Base-by-base conservation (phyloP, 2,888 invertebrate species). In the Neoaliturus tenellus region DNA sequence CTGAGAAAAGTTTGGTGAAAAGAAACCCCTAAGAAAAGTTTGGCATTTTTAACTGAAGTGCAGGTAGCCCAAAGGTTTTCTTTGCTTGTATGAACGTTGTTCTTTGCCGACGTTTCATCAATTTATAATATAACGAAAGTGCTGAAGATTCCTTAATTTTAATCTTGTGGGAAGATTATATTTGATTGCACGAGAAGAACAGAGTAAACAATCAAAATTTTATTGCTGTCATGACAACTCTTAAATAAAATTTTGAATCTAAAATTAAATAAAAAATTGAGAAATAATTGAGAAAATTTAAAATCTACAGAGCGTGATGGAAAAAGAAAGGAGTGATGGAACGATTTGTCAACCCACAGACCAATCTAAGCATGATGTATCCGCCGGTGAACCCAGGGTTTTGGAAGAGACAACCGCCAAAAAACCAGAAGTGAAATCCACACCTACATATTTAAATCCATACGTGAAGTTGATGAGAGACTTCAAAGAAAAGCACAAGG, bases 401-500 rank as follows among this genome's bases (percentile, higher is more conserved):
- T 51, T 23, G 10, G 23, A 51, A 3, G 51, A 23, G 5, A 23
- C 51, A 0, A 6, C 51, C 2, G n/a, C 23, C 51, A 51, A 4
- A 8, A 23, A 51, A 10, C 12, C 44, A 44, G 17, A 44, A 44
- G 17, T 12, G 17, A 2, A 6, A 14, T 51, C 51, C 4, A 20
- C 5, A 6, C n/a, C n/a, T 20, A 51, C 4, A 3, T 3, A 28
- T 12, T 28, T 62, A 14, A 62, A 62, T 28, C 62, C 62, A 4
- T 62, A 62, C 31, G 62, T 62, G 4, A 62, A 62, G 31, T 17
- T 62, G 31, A 28, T 62, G 62, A 62, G 62, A 62, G 62, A 62
- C 62, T 62, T 62, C 31, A 62, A 31, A 28, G 31, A 62, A 4
- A 62, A 62, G 17, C 62, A 62, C 31, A 31, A 31, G 17, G 62